phyloP scores from a whole-genome alignment of 2,888 invertebrate species.

The Seira ritae region DNA sequence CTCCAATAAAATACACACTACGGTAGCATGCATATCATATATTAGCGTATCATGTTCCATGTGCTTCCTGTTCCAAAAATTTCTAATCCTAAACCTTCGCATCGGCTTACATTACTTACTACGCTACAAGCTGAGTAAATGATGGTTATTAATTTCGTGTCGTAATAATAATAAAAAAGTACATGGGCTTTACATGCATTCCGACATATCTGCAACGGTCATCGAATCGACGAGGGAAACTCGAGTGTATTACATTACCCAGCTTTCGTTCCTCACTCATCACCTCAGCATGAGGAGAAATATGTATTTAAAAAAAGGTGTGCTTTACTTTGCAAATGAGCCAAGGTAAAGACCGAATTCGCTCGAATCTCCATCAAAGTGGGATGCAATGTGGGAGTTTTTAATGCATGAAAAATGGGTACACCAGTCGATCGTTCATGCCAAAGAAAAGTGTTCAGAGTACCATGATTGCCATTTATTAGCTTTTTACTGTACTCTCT shows the following conservation, averaged over 20 bases:
- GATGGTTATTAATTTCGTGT: conserved; percentile 16
- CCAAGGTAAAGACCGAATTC: conserved; percentile 25
- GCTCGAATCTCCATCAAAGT: too few species aligned
- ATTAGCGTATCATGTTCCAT: too few species aligned
- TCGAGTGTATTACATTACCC: conserved; percentile 22
- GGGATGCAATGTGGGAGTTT: conserved; percentile 35
- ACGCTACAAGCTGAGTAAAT: conserved; percentile 26
- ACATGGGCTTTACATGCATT: neutral
- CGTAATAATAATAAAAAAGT: too few species aligned
- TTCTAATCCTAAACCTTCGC: too few species aligned
- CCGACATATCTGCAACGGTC: conserved; percentile 19
- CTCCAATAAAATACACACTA: too few species aligned
- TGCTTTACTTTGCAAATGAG: neutral
- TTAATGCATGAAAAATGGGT: neutral
- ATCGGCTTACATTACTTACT: too few species aligned
- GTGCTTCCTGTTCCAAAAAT: conserved; percentile 42
- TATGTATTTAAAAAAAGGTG: neutral
- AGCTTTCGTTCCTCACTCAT: conserved; percentile 39
- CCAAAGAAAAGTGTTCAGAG: too few species aligned
- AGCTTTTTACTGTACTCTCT: too few species aligned
- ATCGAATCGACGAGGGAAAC: conserved; percentile 21
- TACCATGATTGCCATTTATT: too few species aligned
- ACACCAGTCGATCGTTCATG: neutral
- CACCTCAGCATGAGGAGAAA: conserved; percentile 20
- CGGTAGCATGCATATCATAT: too few species aligned